Base-by-base conservation (phyloP, 2,888 invertebrate genomes). In the Sinopyrophorus schimmeli region DNA sequence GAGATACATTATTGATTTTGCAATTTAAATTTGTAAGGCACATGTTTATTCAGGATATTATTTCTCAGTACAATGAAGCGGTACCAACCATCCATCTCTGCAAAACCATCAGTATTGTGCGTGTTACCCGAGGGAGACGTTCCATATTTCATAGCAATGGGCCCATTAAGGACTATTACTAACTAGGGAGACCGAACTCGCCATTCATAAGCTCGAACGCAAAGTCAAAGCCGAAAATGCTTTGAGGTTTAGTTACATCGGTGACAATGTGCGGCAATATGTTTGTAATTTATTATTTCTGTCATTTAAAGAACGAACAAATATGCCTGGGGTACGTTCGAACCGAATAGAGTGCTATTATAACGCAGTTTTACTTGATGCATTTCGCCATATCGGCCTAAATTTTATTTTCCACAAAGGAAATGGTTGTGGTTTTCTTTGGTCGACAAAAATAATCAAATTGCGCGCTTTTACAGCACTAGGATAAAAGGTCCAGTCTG, bases 61-160 rank as follows among this genome's bases (percentile, higher is more conserved):
- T 49, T 30, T 41, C 26, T 27, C 48, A 28, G 39, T 43, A 53
- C 42, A 53, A 53, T 49, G 46, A 42, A 38, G 18, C 47, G 48
- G 44, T 46, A 49, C 43, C 44, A 53, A 23, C 46, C 53, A 41
- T 47, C 35, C 49, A 34, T 58, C 58, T 58, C 49, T 53, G 49
- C 58, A 58, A 55, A 57, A 54, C 55, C 55, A 53, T 54, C 53
- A 50, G 47, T 48, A 56, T 58, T 60, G 56, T 59, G 52, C 59
- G 51, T 59, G 62, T 42, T 41, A 61, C 64, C 65, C 65, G 57
- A 55, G 60, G 65, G 66, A 64, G 62, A 63, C 55, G 62, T 59
- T 67, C 67, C 67, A 69, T 69, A 69, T 69, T 69, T 69, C 67
- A 69, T 67, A 65, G 68, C 67, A 68, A 69, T 68, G 61, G 69